These are phyloP conservation scores for Gymnothorax reevesii DNA, from an alignment of 2,797 vertebrate genomes.

Conservation along the genomic window DNA sequence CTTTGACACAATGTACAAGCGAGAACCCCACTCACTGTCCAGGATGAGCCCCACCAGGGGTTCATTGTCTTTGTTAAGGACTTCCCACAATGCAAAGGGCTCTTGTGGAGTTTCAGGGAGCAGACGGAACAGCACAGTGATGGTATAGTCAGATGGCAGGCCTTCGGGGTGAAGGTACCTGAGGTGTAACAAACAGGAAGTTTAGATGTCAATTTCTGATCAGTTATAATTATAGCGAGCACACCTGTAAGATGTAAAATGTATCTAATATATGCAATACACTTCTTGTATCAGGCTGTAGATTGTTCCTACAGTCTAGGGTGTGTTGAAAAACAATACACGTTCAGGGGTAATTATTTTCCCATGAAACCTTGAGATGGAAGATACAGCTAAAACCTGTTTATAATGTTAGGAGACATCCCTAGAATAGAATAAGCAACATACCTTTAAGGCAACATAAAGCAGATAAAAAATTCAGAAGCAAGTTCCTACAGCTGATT, in stretches of 20 bases:
- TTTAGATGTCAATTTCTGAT: background rate
- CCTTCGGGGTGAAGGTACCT: conserved; percentile 92
- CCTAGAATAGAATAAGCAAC: background rate
- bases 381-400: background rate
- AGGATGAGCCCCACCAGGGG: conserved; percentile 92
- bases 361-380: background rate
- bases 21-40: conserved; percentile 83
- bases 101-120: conserved; percentile 88
- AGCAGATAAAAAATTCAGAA: background rate
- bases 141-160: conserved; percentile 92
- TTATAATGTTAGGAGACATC: background rate
- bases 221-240: background rate
- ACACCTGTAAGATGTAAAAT: background rate
- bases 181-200: conserved; percentile 31
- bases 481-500: background rate
- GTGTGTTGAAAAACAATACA: background rate
- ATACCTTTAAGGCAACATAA: background rate
- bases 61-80: conserved; percentile 85
- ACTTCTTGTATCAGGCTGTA: background rate
- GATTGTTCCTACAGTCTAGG: background rate
- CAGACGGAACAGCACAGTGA: conserved; percentile 88
- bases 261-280: background rate
- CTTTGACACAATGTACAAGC: background rate
- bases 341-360: background rate
- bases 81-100: conserved; percentile 95